Conservation (phyloP, 2,113 vertebrate genomes). For the Fulica atra region DNA sequence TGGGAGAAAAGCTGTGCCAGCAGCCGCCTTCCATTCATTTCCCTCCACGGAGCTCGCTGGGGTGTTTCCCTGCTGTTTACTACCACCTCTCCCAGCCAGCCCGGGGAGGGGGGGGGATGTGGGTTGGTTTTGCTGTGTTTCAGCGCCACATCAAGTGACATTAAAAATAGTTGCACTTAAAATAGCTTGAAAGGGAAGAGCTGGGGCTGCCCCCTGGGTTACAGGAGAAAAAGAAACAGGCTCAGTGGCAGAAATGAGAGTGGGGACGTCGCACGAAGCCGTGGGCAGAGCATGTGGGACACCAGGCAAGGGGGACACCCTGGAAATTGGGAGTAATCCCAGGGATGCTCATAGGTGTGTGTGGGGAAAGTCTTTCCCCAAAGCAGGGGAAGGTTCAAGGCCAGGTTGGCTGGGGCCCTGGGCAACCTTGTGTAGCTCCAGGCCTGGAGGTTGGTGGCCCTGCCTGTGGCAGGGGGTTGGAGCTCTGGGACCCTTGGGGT, state of each 20-base stretch:
- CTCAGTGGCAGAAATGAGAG: background rate
- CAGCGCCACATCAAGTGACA: background rate
- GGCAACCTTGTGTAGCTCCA: no score
- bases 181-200: background rate
- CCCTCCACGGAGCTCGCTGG: background rate
- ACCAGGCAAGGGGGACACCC: background rate
- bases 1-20: background rate
- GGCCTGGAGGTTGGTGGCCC: no score
- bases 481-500: no score
- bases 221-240: background rate
- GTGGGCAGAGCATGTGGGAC: background rate
- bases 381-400: background rate
- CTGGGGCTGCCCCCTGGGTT: background rate
- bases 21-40: background rate
- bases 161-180: background rate
- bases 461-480: no score
- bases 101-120: background rate
- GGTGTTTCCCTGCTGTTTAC: background rate
- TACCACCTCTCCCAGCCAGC: background rate
- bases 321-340: background rate
- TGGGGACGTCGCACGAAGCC: rapidly evolving
- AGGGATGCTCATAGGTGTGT: background rate
- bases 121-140: background rate
- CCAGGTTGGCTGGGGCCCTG: no score
- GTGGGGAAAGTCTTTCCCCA: background rate